Base-by-base conservation (phyloP, 1,140 invertebrate genomes). In the Agrypnia vestita region DNA sequence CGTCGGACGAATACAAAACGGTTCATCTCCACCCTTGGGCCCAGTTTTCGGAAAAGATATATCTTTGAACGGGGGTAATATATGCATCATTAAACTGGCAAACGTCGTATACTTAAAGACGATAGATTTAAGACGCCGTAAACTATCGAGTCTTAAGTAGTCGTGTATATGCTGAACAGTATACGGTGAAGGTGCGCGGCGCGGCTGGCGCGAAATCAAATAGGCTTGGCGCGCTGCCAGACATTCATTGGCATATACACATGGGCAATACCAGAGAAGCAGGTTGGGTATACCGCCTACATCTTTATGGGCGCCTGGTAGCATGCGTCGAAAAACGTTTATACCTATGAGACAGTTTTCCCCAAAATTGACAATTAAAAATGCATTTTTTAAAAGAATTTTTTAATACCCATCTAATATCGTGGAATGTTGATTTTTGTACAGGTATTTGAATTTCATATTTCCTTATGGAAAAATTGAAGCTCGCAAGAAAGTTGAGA, bases 81-180 rank as follows among this genome's bases (percentile, higher is more conserved):
- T 81, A 82, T 82, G 80, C 76, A 78, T 82, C 80, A 81, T 78
- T 81, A 78, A 82, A 79, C 53, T 67, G 76, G 80, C 72, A 79
- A 79, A 43, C 76, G 72, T 81, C 80, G 74, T 77, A 78, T 53
- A 77, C 80, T 82, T 76, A 69, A 82, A 79, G 77, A 79, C 77
- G 81, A 82, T 79, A 67, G 81, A 82, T 82, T 82, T 82, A 82
- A 82, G 81, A 74, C 56, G 78, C 71, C 78, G 81, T 82, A 82
- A 82, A 82, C 53, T 82, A 82, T 82, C 67, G 53, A 76, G 75
- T 82, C 81, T 78, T 80, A 82, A 82, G 81, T 80, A 82, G 81
- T 78, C 74, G 55, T 82, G 81, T 80, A 79, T 71, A 78, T 67
- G 49, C 62, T 49, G 46, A 47, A 43, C 67, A 47, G 67, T n/a